Evolutionary conservation across 2,888 invertebrate species (phyloP).

Genomic region (Nowickia ferox): DNA sequence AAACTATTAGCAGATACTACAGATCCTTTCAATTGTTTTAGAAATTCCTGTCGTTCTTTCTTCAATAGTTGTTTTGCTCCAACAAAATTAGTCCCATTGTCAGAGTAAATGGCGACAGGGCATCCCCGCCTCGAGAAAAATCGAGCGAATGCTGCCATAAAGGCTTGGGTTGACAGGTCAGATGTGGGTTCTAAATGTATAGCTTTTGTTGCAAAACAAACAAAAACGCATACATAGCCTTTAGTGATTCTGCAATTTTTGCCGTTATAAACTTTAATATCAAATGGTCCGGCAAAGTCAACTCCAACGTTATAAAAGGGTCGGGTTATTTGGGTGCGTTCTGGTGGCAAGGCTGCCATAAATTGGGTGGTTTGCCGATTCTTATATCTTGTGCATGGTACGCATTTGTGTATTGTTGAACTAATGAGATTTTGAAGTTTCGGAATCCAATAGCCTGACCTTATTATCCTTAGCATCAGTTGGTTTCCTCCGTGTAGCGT

Average conservation of each 20-base stretch:
- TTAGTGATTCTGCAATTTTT: no score
- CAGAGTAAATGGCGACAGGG: conserved; percentile 26
- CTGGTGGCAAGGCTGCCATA: neutral
- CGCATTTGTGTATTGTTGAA: neutral
- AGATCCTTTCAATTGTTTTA: neutral
- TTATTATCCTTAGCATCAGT: neutral
- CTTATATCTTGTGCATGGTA: neutral
- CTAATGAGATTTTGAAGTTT: conserved; percentile 18
- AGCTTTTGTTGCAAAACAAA: no score
- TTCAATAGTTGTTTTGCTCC: neutral
- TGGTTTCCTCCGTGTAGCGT: conserved; percentile 2
- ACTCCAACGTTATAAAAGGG: no score
- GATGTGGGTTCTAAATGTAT: conserved; percentile 31
- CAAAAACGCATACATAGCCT: no score
- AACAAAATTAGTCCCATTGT: conserved; percentile 31
- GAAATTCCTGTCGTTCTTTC: neutral
- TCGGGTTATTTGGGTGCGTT: no score
- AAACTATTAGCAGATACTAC: neutral
- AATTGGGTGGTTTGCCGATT: neutral
- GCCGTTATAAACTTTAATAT: no score
- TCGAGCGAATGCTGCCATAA: conserved; percentile 36
- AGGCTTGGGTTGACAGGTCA: conserved; percentile 22
- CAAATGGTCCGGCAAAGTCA: no score
- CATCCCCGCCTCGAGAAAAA: conserved; percentile 27
- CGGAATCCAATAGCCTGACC: conserved; percentile 1